Evolutionary conservation across 2,113 vertebrate genomes (phyloP).

Genomic region (Podocnemis expansa): DNA sequence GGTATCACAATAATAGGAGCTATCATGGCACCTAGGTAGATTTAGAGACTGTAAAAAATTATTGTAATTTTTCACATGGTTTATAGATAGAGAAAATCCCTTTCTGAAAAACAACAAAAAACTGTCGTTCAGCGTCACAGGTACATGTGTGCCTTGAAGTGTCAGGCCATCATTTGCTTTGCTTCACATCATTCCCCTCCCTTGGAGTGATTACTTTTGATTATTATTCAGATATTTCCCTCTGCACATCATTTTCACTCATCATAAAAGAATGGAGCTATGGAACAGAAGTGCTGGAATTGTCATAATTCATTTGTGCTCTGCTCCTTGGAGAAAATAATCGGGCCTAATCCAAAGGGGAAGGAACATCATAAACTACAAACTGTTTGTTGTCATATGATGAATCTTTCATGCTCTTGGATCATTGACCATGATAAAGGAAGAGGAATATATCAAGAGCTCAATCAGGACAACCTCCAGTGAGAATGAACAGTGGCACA

Average conservation of each 20-base stretch:
- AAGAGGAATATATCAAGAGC: slow-evolving; percentile 45
- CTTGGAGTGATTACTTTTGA: accelerated
- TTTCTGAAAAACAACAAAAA: neutral
- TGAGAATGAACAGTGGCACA: neutral
- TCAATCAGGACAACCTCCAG: slow-evolving; percentile 34
- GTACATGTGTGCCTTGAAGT: neutral
- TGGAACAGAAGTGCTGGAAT: neutral
- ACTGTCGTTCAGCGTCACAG: accelerated
- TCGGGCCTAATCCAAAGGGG: slow-evolving; percentile 23
- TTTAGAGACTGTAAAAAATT: neutral
- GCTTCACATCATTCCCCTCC: neutral
- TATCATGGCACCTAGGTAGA: neutral
- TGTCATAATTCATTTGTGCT: neutral
- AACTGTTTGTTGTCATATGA: slow-evolving; percentile 21
- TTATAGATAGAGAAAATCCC: neutral
- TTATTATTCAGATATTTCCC: neutral
- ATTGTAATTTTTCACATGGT: neutral
- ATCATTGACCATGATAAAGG: slow-evolving; percentile 30
- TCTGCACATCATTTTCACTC: neutral
- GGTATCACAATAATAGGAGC: neutral
- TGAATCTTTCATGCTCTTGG: slow-evolving; percentile 51
- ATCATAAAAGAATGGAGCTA: neutral
- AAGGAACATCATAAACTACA: slow-evolving; percentile 24
- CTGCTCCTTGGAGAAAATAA: slow-evolving; percentile 31
- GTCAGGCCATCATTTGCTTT: neutral